Evolutionary conservation across 2,888 invertebrate species (phyloP).

Genomic region (Sesia bembeciformis): DNA sequence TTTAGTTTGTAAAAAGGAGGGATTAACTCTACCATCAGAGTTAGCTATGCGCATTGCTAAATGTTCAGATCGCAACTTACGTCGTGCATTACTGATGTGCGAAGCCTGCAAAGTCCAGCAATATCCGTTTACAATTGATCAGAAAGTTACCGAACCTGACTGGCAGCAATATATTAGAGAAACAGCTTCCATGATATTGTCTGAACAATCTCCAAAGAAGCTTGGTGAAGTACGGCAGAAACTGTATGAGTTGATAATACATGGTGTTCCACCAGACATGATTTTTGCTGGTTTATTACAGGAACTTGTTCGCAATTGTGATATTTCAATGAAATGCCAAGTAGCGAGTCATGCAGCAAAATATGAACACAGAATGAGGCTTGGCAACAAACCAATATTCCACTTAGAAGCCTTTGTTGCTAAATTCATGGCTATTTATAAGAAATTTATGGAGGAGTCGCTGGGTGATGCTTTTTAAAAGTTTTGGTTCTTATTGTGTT

Average conservation of each 20-base stretch:
- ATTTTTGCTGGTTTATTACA: slow-evolving; percentile 91
- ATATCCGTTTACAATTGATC: slow-evolving; percentile 87
- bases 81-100: slow-evolving; percentile 93
- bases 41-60: slow-evolving; percentile 85
- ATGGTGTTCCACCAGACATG: slow-evolving; percentile 93
- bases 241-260: slow-evolving; percentile 93
- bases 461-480: slow-evolving; percentile 66
- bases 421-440: slow-evolving; percentile 95
- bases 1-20: slow-evolving; percentile 86
- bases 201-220: slow-evolving; percentile 90
- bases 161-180: slow-evolving; percentile 93
- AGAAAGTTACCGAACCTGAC: slow-evolving; percentile 90
- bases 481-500: too few species aligned
- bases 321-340: slow-evolving; percentile 89
- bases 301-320: slow-evolving; percentile 91
- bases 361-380: slow-evolving; percentile 93
- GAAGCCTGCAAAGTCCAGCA: slow-evolving; percentile 95
- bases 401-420: slow-evolving; percentile 98
- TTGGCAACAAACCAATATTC: slow-evolving; percentile 95
- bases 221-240: slow-evolving; percentile 89
- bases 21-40: slow-evolving; percentile 82
- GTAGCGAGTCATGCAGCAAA: slow-evolving; percentile 89
- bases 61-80: slow-evolving; percentile 89
- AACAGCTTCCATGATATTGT: slow-evolving; percentile 88
- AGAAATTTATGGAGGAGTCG: slow-evolving; percentile 87